A percentile compares a stretch with the other conserved stretches of the same genome.
Conservation (phyloP, 2,797 vertebrate species). For the Syngnathus acus region DNA sequence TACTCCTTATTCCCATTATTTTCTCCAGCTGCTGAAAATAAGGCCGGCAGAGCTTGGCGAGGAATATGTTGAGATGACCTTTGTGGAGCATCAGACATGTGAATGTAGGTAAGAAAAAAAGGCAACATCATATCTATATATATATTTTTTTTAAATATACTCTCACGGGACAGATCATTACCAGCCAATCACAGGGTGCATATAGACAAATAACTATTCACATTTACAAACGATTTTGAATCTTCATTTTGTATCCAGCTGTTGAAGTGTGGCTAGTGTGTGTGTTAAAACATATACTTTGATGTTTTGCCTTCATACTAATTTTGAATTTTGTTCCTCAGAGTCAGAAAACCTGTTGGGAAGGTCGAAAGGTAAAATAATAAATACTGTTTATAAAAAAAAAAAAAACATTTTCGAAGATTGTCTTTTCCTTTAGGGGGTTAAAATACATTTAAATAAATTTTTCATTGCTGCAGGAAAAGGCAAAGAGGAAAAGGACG, state of each 20-base stretch:
- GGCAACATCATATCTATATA: constrained; percentile 19
- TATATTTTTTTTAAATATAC: background rate
- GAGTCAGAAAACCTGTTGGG: constrained; percentile 52
- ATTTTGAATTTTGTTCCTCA: constrained; percentile 35
- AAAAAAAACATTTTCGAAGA: background rate
- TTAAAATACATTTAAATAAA: background rate
- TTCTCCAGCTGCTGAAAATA: constrained; percentile 82
- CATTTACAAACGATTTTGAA: background rate
- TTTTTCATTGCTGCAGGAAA: constrained; percentile 60
- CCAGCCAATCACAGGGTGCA: background rate
- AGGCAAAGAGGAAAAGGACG: constrained; percentile 77
- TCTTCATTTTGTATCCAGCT: background rate
- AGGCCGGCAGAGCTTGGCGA: constrained; percentile 70
- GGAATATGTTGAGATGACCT: constrained; percentile 84
- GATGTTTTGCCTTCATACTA: constrained; percentile 3
- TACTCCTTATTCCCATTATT: background rate
- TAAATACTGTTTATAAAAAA: background rate
- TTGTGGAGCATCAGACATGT: constrained; percentile 86
- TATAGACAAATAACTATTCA: background rate
- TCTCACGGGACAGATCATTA: background rate
- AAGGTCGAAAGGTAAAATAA: constrained; percentile 58
- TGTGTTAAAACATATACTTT: background rate
- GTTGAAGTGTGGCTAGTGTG: background rate
- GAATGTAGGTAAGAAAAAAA: constrained; percentile 87
- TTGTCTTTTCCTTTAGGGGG: constrained; percentile 1